Base-by-base conservation (phyloP, 2,888 invertebrate genomes). In the Sminthurides aquaticus region DNA sequence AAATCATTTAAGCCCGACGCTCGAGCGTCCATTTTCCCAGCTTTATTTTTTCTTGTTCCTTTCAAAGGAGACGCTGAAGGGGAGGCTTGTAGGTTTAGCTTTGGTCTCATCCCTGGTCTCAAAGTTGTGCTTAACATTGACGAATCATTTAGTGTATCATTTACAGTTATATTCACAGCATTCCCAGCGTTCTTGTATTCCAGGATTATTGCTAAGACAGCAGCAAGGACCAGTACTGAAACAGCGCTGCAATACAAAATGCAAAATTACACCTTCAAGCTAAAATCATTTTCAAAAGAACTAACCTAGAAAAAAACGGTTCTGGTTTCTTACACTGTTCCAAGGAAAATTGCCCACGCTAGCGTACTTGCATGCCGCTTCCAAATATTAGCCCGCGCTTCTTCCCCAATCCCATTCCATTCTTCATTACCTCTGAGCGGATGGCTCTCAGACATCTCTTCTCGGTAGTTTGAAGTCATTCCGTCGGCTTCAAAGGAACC, bases 371-470 rank as follows among this genome's bases (percentile, higher is more conserved):
- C 18, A 25, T 58, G 28, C 26, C 34, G 57, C 20, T 27, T 2
- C n/a, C 57, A 58, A n/a, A 49, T 18, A 24, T 28, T 49, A 24
- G 1, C 24, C 24, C 52, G 5, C 24, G 15, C 52, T 22, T 27
- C 20, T 11, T 52, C 49, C 1, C 49, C 2, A 8, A 22, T 27
- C 1, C 27, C 2, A 2, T 22, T n/a, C 57, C 48, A 57, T 1
- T 48, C 57, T 8, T 63, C 63, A 27, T 48, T 25, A 3, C 63
- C 63, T n/a, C 63, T 1, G 8, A 63, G 54, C 1, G 63, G 63
- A 1, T 57, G 20, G 49, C 22, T 57, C 29, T 63, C 63, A 2
- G 63, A 58, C 57, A 63, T 58, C 48, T 58, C 63, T 20, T 63
- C 63, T 2, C 58, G 3, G 34, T 52, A 63, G 1, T 27, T 20